Evolutionary conservation across 2,113 vertebrate genomes (phyloP).

Genomic region (Varanus salvator): DNA sequence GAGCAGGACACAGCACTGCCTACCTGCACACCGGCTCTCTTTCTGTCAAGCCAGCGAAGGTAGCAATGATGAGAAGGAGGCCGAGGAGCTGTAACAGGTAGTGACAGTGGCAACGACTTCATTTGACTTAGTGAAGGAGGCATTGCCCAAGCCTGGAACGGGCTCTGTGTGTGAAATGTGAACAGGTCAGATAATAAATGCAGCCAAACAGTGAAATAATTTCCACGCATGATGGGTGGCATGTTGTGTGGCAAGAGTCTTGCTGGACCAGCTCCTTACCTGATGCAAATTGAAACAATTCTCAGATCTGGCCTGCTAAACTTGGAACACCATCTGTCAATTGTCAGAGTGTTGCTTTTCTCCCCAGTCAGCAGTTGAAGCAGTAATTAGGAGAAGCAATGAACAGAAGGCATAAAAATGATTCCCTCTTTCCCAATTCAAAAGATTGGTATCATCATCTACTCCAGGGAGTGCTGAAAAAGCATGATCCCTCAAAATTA

Average conservation of each 20-base stretch:
- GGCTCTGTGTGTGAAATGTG: too few relatives aligned
- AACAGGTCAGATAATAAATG: not conserved
- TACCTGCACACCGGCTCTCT: too few relatives aligned
- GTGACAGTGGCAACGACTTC: too few relatives aligned
- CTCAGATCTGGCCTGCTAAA: not conserved
- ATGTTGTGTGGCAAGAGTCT: not conserved
- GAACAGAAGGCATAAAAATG: constrained; percentile 11
- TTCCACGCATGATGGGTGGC: not conserved
- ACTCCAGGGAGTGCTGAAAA: not conserved
- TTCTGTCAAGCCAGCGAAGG: too few relatives aligned
- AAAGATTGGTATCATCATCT: constrained; percentile 11
- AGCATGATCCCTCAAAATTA: not conserved
- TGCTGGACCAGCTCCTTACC: not conserved
- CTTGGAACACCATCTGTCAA: constrained; percentile 24
- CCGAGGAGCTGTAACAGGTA: too few relatives aligned
- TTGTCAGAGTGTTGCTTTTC: not conserved
- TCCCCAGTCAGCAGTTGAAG: constrained; percentile 22
- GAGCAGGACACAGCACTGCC: too few relatives aligned
- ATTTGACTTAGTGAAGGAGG: too few relatives aligned
- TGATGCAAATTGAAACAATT: not conserved
- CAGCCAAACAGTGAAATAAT: not conserved
- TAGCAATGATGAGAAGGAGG: too few relatives aligned
- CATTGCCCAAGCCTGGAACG: too few relatives aligned
- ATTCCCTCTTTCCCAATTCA: not conserved
- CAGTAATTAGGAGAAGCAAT: constrained; percentile 17